Evolutionary conservation across 2,888 invertebrate species (phyloP), one percentile per base, ranked within the genome.

Genomic region (Agrilus mali): DNA sequence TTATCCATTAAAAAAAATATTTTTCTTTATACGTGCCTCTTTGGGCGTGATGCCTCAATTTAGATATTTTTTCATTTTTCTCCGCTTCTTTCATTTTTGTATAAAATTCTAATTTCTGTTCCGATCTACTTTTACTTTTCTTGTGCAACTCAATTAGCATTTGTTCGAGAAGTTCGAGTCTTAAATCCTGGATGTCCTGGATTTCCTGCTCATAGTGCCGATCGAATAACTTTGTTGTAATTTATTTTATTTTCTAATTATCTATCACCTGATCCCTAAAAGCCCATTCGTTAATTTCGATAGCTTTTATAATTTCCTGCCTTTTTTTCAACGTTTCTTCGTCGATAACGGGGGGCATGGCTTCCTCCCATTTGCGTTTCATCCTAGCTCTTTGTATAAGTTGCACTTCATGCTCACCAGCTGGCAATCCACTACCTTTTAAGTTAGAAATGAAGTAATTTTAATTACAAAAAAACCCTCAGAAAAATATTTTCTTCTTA

Each of bases 231-330:
- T 27, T 41, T 35, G 43, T 43, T 33, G n/a, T 32, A 39, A 36
- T 40, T 40, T 32, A 43, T 36, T 34, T 40, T 32, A 34, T 27
- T 47, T 42, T 38, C 1, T 50, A 43, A 35, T 37, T 47, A 42
- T 20, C 32, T 43, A 17, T 40, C 40, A 82, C 83, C 50, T 80
- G 75, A 60, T 90, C 88, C 47, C 89, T 73, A 42, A 84, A 81
- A 8, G 82, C 74, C 88, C 88, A 90, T 57, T 88, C 82, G 52
- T 86, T 82, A 46, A 80, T 74, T 63, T 89, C 89, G 50, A 90
- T 74, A n/a, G 85, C 82, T 39, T 76, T 77, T 49, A 89, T 74
- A 55, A 87, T 76, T n/a, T 68, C 69, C 12, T 75, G 69, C 4
- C 80, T 68, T 40, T 71, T 68, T 54, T 78, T 77, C 57, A 77